phyloP scores from a whole-genome alignment of 2,797 vertebrate species.

The Simalia tracyae region DNA sequence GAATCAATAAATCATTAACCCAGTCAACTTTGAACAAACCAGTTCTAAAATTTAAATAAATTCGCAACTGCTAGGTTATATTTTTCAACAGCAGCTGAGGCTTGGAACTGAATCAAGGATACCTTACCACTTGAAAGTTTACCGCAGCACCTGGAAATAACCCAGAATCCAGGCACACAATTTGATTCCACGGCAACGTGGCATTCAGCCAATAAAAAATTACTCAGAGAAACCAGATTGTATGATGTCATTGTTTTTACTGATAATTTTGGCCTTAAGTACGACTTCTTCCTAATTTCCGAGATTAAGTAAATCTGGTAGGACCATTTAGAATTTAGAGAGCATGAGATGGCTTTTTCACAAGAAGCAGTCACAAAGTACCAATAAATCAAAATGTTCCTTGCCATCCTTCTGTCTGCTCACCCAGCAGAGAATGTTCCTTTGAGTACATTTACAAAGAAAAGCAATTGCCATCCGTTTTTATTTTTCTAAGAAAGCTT shows the following conservation, averaged over 20 bases:
- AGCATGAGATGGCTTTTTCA: background rate
- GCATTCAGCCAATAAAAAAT: slow-evolving; percentile 9
- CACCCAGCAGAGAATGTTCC: background rate
- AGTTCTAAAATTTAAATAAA: slow-evolving; percentile 4
- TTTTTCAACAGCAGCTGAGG: slow-evolving; percentile 25
- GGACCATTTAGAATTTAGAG: background rate
- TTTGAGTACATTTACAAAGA: background rate
- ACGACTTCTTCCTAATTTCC: background rate
- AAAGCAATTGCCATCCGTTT: background rate
- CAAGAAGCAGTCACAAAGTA: background rate
- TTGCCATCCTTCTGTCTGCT: background rate
- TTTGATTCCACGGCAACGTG: background rate
- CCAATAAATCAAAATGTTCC: background rate
- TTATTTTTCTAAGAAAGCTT: background rate
- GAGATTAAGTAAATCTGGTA: background rate
- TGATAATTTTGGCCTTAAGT: background rate
- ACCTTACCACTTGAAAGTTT: slow-evolving; percentile 12
- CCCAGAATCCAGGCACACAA: slow-evolving; percentile 17
- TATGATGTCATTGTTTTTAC: background rate
- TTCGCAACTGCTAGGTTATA: slow-evolving; percentile 5
- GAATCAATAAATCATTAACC: background rate
- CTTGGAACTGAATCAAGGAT: slow-evolving; percentile 17
- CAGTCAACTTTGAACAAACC: background rate
- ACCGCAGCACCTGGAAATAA: slow-evolving; percentile 16
- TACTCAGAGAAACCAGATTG: background rate